A percentile compares a stretch with the other conserved stretches of the same genome.
Evolutionary conservation across 2,888 invertebrate genomes (phyloP).

Genomic region (Rhogogaster chlorosoma): DNA sequence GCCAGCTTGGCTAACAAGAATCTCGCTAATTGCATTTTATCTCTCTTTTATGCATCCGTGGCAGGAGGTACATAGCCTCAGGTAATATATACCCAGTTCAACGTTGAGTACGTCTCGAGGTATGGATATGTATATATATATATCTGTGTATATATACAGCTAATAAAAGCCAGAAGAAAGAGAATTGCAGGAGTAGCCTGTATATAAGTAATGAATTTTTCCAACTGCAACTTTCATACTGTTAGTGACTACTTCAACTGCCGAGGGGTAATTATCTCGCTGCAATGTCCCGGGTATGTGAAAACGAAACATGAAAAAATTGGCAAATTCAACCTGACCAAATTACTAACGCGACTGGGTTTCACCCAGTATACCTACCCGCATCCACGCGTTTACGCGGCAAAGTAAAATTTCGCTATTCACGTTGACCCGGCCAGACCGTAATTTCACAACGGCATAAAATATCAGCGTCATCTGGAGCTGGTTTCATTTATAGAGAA

Average conservation of each 20-base stretch:
- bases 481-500: slow-evolving; percentile 26
- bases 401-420: slow-evolving; percentile 9
- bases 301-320: background rate
- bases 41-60: slow-evolving; percentile 44
- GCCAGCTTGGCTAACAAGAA: slow-evolving; percentile 53
- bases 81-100: slow-evolving; percentile 45
- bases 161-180: slow-evolving; percentile 44
- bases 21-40: slow-evolving; percentile 59
- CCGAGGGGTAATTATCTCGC: slow-evolving; percentile 17
- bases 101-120: slow-evolving; percentile 34
- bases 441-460: slow-evolving; percentile 37
- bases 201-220: slow-evolving; percentile 43
- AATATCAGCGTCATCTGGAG: slow-evolving; percentile 33
- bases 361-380: background rate
- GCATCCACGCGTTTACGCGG: background rate
- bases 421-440: slow-evolving; percentile 8
- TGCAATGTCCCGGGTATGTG: background rate
- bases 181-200: slow-evolving; percentile 30
- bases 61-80: slow-evolving; percentile 43
- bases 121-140: background rate
- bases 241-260: slow-evolving; percentile 30
- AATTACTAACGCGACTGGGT: background rate
- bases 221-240: slow-evolving; percentile 36
- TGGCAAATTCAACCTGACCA: slow-evolving; percentile 13
- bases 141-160: background rate